Evolutionary conservation across 1,140 invertebrate species (phyloP), one percentile per base, ranked within the genome.

Genomic region (Laodelphax striatellus): DNA sequence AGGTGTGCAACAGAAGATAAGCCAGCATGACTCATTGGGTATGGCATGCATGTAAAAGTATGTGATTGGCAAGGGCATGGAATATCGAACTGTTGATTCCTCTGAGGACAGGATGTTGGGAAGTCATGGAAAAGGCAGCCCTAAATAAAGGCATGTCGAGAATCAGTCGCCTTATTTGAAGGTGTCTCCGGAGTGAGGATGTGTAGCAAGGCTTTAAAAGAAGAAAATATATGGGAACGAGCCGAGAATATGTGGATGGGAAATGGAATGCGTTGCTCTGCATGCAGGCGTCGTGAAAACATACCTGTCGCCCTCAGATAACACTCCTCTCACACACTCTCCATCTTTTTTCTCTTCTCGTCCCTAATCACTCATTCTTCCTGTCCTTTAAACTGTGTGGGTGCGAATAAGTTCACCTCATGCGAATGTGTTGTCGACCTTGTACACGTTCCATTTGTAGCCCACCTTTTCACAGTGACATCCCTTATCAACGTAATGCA

Each of bases 81-180:
- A 38, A 38, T 13, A 38, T 38, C 1, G 34, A 38, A 38, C 34
- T 38, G 34, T 38, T 38, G 34, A 38, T 38, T 38, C 34, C 34
- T 38, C 34, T 5, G 34, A 13, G 34, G 34, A 13, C 34, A 6
- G 6, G 34, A 38, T 8, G 34, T 11, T 50, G 46, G n/a, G 21
- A 13, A 16, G 46, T 17, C 21, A 11, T 8, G 46, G 11, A 50
- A 50, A 22, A 22, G 16, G 21, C 46, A 10, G 46, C 21, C 16
- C 16, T 8, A 50, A 50, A n/a, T n/a, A 8, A 50, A 50, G 46
- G 16, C 46, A 50, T 50, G 46, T 17, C 46, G 46, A 50, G 46
- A 50, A 50, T 50, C 46, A 50, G 46, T 50, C 46, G 46, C 46
- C 46, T 50, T 50, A 50, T 50, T n/a, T 50, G 46, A 50, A 50